These are phyloP conservation scores for Zapus hudsonius DNA, from an alignment of 2,113 vertebrate genomes.

Conservation along the genomic window DNA sequence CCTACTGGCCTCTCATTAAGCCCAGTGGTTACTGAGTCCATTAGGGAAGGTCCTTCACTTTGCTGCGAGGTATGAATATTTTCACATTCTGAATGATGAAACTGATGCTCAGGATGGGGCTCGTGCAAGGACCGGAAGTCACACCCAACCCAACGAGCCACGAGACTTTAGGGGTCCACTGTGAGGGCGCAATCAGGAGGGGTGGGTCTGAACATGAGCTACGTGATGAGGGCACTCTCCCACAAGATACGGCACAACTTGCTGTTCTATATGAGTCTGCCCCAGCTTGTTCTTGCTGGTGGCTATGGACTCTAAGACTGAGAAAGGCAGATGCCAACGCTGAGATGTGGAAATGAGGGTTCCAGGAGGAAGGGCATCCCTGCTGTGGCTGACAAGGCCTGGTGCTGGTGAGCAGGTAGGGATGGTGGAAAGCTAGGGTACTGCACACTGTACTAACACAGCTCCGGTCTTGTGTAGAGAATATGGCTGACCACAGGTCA, in stretches of 20 bases:
- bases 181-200: background rate
- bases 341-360: background rate
- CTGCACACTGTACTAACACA: background rate
- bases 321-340: background rate
- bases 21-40: background rate
- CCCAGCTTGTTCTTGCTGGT: background rate
- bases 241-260: background rate
- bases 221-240: background rate
- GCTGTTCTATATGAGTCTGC: background rate
- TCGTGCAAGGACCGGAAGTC: conserved; percentile 27
- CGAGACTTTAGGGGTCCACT: background rate
- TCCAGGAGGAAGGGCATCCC: background rate
- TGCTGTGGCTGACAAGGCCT: background rate
- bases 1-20: background rate
- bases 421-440: background rate
- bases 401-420: background rate
- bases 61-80: background rate
- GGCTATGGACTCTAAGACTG: background rate
- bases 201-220: background rate
- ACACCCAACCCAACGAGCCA: background rate
- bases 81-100: background rate
- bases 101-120: background rate
- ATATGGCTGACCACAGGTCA: background rate
- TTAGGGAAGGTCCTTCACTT: background rate
- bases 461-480: background rate